phyloP scores from a whole-genome alignment of 2,797 vertebrate species.

The Avahi laniger region DNA sequence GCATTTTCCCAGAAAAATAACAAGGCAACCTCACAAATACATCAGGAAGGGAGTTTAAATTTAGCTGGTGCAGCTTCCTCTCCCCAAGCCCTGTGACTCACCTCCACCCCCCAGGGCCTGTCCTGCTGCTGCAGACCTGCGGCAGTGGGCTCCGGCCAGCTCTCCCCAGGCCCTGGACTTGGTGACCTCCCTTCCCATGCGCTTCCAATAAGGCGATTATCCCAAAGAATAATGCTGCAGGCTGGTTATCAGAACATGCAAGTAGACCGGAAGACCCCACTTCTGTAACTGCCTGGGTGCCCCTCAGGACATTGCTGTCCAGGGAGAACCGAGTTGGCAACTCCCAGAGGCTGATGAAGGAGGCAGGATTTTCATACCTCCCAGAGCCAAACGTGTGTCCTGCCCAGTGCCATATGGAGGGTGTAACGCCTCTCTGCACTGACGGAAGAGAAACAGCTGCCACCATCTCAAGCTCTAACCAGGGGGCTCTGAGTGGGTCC shows the following conservation, averaged over 20 bases:
- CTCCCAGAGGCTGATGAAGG: neutral
- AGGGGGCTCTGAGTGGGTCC: neutral
- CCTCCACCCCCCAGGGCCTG: constrained; percentile 3
- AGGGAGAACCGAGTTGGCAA: neutral
- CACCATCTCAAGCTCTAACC: neutral
- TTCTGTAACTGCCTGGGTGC: neutral
- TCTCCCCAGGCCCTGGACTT: neutral
- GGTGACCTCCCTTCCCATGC: fast-evolving
- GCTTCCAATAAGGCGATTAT: neutral
- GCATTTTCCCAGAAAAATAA: constrained; percentile 35
- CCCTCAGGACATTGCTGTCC: too few species aligned
- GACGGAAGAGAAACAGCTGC: neutral
- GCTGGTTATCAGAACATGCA: neutral
- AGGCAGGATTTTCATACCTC: neutral
- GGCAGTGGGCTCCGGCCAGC: neutral
- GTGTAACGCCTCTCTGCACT: neutral
- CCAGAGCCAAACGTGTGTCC: neutral
- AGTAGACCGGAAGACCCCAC: neutral
- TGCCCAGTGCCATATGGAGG: neutral
- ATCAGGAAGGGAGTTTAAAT: constrained; percentile 53
- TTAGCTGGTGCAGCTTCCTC: neutral
- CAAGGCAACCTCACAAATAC: neutral
- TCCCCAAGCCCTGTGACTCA: constrained; percentile 41
- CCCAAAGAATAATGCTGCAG: fast-evolving
- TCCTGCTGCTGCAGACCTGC: neutral